Evolutionary conservation across 2,888 invertebrate genomes (phyloP).

Genomic region (Drosophila siamana): DNA sequence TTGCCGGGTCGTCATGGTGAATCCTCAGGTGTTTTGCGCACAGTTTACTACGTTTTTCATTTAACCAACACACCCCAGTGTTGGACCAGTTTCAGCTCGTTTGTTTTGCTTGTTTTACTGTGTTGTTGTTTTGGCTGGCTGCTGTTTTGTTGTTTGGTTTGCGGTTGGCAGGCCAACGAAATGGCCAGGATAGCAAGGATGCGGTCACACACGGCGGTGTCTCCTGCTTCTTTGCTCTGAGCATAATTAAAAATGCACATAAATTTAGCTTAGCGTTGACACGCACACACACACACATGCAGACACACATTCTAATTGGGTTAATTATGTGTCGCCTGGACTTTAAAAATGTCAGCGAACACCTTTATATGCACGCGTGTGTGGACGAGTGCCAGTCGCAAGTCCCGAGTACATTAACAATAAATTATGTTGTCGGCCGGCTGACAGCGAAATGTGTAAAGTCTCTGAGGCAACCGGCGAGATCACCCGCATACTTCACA

Average conservation of each 20-base stretch:
- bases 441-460: conserved; percentile 31
- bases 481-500: neutral
- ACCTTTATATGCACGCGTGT: conserved; percentile 5
- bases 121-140: conserved; percentile 15
- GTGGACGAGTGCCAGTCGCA: conserved; percentile 46
- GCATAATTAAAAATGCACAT: conserved; percentile 83
- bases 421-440: conserved; percentile 73
- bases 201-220: conserved; percentile 31
- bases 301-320: conserved; percentile 80
- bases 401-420: conserved; percentile 68
- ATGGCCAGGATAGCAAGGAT: conserved; percentile 53
- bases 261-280: conserved; percentile 80
- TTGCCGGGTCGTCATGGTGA: conserved; percentile 52
- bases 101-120: conserved; percentile 47
- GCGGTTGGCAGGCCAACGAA: conserved; percentile 57
- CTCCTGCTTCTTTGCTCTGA: conserved; percentile 38
- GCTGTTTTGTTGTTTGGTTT: conserved; percentile 58
- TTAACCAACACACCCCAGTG: conserved; percentile 63
- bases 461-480: conserved; percentile 28
- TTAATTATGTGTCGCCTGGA: conserved; percentile 84
- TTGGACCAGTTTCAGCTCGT: conserved; percentile 52
- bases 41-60: conserved; percentile 81
- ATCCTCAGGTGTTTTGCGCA: conserved; percentile 83
- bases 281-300: conserved; percentile 58
- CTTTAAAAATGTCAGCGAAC: conserved; percentile 76